Conservation (phyloP, 2,888 invertebrate genomes). For the Tolmerus cingulatus region DNA sequence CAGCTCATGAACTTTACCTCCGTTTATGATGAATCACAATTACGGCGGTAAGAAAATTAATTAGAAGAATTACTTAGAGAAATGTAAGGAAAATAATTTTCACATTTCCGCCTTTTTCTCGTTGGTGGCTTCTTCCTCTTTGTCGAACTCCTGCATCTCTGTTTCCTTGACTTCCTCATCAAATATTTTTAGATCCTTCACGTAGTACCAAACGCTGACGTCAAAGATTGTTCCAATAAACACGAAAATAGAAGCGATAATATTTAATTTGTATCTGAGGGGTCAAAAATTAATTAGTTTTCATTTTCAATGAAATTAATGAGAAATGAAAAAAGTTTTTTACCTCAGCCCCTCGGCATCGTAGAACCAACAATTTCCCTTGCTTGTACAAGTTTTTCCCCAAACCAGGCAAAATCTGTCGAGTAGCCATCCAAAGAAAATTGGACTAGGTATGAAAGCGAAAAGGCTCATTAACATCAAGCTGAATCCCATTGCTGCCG, state of each 20-base stretch:
- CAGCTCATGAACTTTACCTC: neutral
- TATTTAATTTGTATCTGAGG: slow-evolving; percentile 69
- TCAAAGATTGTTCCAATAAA: slow-evolving; percentile 72
- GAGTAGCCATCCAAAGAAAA: slow-evolving; percentile 77
- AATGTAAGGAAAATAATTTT: neutral
- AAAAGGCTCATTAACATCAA: slow-evolving; percentile 74
- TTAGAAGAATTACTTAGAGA: neutral
- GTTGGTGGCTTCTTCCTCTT: slow-evolving; percentile 58
- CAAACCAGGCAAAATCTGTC: slow-evolving; percentile 72
- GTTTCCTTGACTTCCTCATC: slow-evolving; percentile 68
- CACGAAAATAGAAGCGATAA: slow-evolving; percentile 72
- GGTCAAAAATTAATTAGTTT: neutral
- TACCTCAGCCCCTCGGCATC: slow-evolving; percentile 69
- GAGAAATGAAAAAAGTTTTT: neutral
- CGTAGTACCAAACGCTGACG: slow-evolving; percentile 73
- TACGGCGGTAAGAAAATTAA: neutral
- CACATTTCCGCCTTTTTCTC: slow-evolving; percentile 61
- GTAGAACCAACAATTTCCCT: slow-evolving; percentile 79
- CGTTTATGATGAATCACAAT: slow-evolving; percentile 1
- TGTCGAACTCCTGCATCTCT: slow-evolving; percentile 58
- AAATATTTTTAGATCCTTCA: slow-evolving; percentile 74
- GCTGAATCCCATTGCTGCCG: slow-evolving; percentile 75
- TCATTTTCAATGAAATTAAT: neutral
- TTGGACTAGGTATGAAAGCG: slow-evolving; percentile 79
- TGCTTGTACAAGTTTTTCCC: slow-evolving; percentile 74